These are phyloP conservation scores for Lepus timidus DNA, from an alignment of 2,113 vertebrate species.

Conservation along the genomic window DNA sequence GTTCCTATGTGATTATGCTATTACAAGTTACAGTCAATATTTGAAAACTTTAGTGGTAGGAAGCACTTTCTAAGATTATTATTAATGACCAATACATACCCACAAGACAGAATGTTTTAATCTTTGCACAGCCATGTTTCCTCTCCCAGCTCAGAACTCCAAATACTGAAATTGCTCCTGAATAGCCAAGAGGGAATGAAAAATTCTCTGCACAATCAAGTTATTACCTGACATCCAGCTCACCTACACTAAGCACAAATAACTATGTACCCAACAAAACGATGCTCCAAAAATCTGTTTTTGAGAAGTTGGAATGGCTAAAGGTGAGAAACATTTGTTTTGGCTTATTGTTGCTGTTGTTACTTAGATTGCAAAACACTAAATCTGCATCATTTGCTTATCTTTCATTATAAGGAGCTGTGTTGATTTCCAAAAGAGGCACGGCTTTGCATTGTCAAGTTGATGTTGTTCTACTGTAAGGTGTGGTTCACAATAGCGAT, in stretches of 20 bases:
- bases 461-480: neutral
- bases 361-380: neutral
- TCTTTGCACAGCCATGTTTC: neutral
- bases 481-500: neutral
- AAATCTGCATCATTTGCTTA: neutral
- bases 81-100: neutral
- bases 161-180: neutral
- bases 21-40: constrained; percentile 20
- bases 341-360: neutral
- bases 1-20: neutral
- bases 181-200: neutral
- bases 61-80: neutral
- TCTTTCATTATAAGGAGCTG: neutral
- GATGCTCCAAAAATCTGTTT: neutral
- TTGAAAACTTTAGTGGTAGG: constrained; percentile 35
- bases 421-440: neutral
- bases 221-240: neutral
- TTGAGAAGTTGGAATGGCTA: neutral
- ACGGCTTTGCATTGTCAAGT: neutral
- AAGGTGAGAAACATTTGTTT: neutral
- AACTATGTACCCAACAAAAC: neutral
- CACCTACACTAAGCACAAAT: neutral
- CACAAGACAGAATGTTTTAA: neutral
- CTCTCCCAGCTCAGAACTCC: neutral
- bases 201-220: neutral